Conservation (phyloP, 2,113 vertebrate species). For the Lonchura striata region DNA sequence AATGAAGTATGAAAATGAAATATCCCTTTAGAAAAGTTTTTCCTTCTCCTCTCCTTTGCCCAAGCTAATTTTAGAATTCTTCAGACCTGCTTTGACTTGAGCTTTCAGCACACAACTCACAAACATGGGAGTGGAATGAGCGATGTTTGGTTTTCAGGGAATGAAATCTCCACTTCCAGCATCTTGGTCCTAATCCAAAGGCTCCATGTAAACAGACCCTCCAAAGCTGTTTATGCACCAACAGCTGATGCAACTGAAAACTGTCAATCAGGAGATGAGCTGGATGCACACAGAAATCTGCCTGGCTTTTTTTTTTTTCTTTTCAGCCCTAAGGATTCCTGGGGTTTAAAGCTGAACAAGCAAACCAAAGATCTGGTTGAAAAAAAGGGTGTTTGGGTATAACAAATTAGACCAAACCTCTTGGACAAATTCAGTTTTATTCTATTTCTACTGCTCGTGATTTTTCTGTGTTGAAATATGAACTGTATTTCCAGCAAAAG, state of each 20-base stretch:
- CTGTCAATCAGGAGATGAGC: constrained; percentile 57
- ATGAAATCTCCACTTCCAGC: constrained; percentile 45
- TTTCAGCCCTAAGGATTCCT: constrained; percentile 4
- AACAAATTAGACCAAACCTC: background rate
- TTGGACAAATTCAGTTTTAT: background rate
- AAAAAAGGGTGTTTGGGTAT: background rate
- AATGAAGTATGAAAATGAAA: background rate
- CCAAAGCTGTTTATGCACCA: constrained; percentile 55
- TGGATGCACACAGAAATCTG: background rate
- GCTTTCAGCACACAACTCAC: background rate
- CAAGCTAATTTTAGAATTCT: background rate
- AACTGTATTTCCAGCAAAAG: background rate
- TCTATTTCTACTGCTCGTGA: background rate
- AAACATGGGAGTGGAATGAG: background rate
- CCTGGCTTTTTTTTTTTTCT: background rate
- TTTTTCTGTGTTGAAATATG: background rate
- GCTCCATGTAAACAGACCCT: constrained; percentile 48
- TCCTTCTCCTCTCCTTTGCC: background rate
- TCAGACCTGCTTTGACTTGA: background rate
- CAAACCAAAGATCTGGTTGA: background rate
- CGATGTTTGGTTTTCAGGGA: constrained; percentile 12
- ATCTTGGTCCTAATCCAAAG: constrained; percentile 44
- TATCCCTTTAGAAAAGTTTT: background rate
- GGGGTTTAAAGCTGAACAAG: constrained; percentile 25
- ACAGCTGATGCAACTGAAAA: constrained; percentile 60